phyloP scores from a whole-genome alignment of 2,888 invertebrate genomes.

The Eledona agricola region DNA sequence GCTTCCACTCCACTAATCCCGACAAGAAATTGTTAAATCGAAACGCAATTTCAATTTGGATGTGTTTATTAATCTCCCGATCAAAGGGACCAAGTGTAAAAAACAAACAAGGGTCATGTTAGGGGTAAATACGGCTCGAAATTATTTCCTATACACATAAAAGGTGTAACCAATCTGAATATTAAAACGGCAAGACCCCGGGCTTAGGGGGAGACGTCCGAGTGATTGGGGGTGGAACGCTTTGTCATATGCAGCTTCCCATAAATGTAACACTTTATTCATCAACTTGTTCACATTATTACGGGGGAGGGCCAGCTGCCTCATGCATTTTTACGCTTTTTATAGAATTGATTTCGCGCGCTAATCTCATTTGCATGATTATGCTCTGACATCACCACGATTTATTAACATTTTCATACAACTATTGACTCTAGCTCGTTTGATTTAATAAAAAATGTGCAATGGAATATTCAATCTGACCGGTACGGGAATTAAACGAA shows the following conservation, averaged over 20 bases:
- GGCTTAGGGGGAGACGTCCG: conserved; percentile 39
- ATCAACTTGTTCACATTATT: conserved; percentile 61
- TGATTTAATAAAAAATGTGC: too few species aligned
- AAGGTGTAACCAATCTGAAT: conserved; percentile 65
- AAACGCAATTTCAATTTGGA: conserved; percentile 51
- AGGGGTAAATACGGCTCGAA: conserved; percentile 60
- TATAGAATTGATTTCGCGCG: conserved; percentile 45
- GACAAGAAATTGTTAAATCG: conserved; percentile 9
- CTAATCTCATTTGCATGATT: conserved; percentile 35
- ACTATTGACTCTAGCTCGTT: too few species aligned
- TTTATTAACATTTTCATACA: too few species aligned
- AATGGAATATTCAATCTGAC: too few species aligned
- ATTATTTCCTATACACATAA: conserved; percentile 64
- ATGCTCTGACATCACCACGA: conserved; percentile 27
- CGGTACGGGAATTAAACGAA: too few species aligned
- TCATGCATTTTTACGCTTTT: conserved; percentile 60
- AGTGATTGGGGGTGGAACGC: conserved; percentile 44
- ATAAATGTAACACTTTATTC: conserved; percentile 62
- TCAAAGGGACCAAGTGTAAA: conserved; percentile 62
- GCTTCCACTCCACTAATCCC: conserved; percentile 20
- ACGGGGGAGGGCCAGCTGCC: conserved; percentile 61
- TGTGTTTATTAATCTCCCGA: conserved; percentile 57
- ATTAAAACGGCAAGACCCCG: conserved; percentile 57
- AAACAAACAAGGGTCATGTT: conserved; percentile 61
- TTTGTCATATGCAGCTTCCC: conserved; percentile 62